phyloP scores from a whole-genome alignment of 2,888 invertebrate genomes.

The Ctena decussata region DNA sequence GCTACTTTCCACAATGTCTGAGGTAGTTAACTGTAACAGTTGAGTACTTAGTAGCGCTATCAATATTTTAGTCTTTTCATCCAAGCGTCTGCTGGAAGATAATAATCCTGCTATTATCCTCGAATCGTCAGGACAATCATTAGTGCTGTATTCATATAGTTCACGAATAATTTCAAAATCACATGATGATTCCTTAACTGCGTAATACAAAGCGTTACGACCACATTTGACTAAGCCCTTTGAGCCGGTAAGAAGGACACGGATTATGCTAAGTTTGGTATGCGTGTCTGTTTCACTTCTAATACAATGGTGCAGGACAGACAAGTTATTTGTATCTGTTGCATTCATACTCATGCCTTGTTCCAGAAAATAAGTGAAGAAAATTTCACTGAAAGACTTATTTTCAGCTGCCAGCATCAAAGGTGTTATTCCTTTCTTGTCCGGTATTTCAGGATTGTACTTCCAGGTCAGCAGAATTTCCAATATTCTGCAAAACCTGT shows the following conservation, averaged over 20 bases:
- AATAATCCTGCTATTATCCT: background rate
- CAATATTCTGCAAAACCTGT: background rate
- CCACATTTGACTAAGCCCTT: background rate
- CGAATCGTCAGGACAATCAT: too few species aligned
- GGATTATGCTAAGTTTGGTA: background rate
- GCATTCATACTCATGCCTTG: background rate
- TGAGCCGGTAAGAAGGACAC: background rate
- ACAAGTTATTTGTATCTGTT: background rate
- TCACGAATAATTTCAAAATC: background rate
- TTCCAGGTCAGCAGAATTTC: background rate
- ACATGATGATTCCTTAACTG: background rate
- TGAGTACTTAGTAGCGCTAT: background rate
- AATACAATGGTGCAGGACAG: background rate
- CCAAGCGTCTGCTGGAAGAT: background rate
- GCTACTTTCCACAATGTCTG: background rate
- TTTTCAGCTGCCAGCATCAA: background rate
- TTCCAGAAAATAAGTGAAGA: background rate
- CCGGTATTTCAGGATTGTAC: background rate
- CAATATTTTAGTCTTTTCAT: background rate
- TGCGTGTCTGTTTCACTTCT: background rate
- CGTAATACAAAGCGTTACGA: background rate
- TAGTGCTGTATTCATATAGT: background rate
- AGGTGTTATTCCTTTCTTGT: background rate
- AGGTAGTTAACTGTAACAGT: background rate
- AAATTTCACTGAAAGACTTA: background rate